phyloP scores from a whole-genome alignment of 2,797 vertebrate genomes.

The Psittacula derbiana region DNA sequence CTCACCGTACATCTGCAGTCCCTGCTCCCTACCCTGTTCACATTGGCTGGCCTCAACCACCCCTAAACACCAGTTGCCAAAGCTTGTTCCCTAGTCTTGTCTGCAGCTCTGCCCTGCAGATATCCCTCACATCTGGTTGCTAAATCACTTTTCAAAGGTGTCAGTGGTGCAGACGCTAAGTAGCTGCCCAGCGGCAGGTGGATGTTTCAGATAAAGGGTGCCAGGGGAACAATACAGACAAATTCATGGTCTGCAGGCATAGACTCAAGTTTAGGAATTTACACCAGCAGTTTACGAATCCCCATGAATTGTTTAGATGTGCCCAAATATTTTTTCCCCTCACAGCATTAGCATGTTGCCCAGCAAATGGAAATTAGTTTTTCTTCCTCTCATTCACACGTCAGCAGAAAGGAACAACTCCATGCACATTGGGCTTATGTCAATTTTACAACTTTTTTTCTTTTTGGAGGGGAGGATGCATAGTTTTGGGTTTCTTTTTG shows the following conservation, averaged over 20 bases:
- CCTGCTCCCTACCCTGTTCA: neutral
- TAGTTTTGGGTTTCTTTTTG: neutral
- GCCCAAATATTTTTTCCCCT: neutral
- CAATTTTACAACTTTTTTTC: neutral
- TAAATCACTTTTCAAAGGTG: neutral
- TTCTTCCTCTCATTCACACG: neutral
- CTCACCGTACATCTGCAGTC: accelerated
- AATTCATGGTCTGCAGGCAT: neutral
- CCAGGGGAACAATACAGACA: neutral
- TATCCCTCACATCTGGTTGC: neutral
- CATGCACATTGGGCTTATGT: neutral
- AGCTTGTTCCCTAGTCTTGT: neutral
- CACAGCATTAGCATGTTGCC: neutral
- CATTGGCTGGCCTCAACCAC: accelerated
- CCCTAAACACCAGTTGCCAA: neutral
- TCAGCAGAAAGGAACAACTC: neutral
- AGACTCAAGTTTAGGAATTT: neutral
- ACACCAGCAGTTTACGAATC: neutral
- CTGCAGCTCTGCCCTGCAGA: neutral
- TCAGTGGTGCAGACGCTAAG: neutral
- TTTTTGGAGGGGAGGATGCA: accelerated
- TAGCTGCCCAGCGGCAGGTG: accelerated
- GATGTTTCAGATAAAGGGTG: neutral
- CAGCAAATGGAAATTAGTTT: neutral
- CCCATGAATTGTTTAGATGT: neutral